Percentiles rank a stretch among this genome's conserved stretches.
Evolutionary conservation across 2,888 invertebrate species (phyloP).

Genomic region (Drosophila barbarae): DNA sequence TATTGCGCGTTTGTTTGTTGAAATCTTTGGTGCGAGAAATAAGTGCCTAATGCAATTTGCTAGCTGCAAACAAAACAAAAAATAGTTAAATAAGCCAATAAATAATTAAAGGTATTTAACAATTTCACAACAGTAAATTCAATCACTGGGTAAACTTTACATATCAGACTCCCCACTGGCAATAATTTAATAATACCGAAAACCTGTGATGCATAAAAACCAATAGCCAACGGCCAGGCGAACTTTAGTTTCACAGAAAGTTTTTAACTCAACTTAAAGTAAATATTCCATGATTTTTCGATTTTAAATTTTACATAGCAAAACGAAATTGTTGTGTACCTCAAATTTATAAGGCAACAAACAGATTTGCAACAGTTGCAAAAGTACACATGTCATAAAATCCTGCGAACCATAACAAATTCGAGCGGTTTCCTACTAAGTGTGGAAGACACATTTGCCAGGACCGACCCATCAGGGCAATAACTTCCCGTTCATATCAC

Average conservation of each 20-base stretch:
- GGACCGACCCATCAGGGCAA: constrained; percentile 22
- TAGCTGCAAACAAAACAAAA: background rate
- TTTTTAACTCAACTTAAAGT: background rate
- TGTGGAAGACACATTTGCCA: constrained; percentile 5
- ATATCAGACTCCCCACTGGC: background rate
- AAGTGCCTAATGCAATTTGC: background rate
- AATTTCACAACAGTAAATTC: background rate
- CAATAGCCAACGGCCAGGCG: constrained; percentile 1
- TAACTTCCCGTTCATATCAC: constrained; percentile 41
- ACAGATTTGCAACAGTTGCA: constrained; percentile 8
- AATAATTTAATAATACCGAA: constrained; percentile 5
- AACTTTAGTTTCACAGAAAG: constrained; percentile 5
- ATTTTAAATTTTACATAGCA: background rate
- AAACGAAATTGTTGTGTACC: background rate
- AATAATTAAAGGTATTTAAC: background rate
- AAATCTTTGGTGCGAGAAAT: background rate
- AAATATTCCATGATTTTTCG: background rate
- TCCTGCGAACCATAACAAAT: constrained; percentile 8
- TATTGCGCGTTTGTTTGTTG: constrained; percentile 1
- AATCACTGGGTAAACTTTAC: constrained; percentile 1
- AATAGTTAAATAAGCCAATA: background rate
- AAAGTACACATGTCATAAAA: constrained; percentile 16
- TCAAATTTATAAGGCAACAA: constrained; percentile 5
- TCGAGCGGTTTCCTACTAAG: constrained; percentile 16
- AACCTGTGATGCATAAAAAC: constrained; percentile 5